Conservation (phyloP, 2,113 vertebrate genomes). For the Clarias batrachus region DNA sequence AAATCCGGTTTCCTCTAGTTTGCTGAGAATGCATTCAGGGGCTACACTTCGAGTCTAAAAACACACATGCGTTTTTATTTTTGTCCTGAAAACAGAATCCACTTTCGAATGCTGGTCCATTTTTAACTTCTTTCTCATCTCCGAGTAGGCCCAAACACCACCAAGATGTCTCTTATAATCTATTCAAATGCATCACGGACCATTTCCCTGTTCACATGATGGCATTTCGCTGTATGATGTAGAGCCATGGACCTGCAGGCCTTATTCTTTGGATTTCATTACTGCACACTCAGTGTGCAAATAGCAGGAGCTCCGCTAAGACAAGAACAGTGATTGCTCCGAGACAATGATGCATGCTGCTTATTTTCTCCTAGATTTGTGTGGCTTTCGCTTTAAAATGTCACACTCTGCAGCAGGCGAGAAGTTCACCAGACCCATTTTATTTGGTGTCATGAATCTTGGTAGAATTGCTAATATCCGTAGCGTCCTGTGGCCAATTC, state of each 20-base stretch:
- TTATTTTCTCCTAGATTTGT: slow-evolving; percentile 45
- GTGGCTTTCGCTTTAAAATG: slow-evolving; percentile 26
- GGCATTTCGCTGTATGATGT: slow-evolving; percentile 20
- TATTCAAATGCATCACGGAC: not conserved
- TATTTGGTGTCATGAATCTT: not conserved
- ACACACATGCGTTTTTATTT: not conserved
- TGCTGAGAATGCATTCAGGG: not conserved
- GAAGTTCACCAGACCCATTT: not conserved
- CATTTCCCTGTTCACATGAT: slow-evolving; percentile 16
- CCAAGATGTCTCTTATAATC: not conserved
- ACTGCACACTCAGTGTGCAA: slow-evolving; percentile 37
- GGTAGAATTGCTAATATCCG: not conserved
- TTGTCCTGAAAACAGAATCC: not conserved
- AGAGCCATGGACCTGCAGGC: slow-evolving; percentile 6
- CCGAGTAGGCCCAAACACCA: not conserved
- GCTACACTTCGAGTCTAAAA: not conserved
- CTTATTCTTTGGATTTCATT: slow-evolving; percentile 39
- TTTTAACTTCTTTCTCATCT: not conserved
- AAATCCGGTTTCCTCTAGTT: not conserved
- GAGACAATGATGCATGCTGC: slow-evolving; percentile 41
- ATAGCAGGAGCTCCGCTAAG: slow-evolving; percentile 46
- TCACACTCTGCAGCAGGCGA: slow-evolving; percentile 14
- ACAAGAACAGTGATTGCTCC: slow-evolving; percentile 34
- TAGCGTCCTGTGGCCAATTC: not conserved
- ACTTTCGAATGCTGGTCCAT: not conserved